These are phyloP conservation scores for Shinisaurus crocodilurus DNA, from an alignment of 2,113 vertebrate genomes.

Conservation along the genomic window DNA sequence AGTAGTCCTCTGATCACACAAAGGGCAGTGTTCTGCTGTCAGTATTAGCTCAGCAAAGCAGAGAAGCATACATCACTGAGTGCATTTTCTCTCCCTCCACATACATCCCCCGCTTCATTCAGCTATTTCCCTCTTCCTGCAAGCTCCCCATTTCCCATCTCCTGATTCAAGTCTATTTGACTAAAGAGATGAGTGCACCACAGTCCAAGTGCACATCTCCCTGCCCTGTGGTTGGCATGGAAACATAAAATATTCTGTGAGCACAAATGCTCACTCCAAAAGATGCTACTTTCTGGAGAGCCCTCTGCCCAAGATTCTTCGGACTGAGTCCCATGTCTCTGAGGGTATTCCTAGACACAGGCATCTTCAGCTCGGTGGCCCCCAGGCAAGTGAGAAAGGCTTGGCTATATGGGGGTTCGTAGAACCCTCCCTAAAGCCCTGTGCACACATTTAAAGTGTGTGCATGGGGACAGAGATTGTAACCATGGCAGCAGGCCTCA, in stretches of 20 bases:
- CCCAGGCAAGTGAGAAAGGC: neutral
- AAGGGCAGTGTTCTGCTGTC: neutral
- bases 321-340: neutral
- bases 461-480: neutral
- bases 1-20: neutral
- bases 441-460: neutral
- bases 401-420: neutral
- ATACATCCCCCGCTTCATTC: constrained; percentile 10
- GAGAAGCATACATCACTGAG: neutral
- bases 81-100: neutral
- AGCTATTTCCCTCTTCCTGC: neutral
- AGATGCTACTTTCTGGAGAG: constrained; percentile 65
- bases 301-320: constrained; percentile 24
- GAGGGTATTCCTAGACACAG: neutral
- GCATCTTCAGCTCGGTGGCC: neutral
- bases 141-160: constrained; percentile 50
- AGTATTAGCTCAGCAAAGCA: constrained; percentile 10
- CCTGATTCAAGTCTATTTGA: constrained; percentile 63
- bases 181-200: constrained; percentile 73
- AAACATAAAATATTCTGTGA: constrained; percentile 73
- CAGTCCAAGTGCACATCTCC: constrained; percentile 59
- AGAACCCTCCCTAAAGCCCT: neutral
- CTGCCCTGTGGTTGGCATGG: constrained; percentile 70
- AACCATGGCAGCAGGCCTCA: neutral
- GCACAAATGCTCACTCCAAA: constrained; percentile 46